A percentile compares a stretch with the other conserved stretches of the same genome.
Conservation (phyloP, 2,113 vertebrate species). For the Scophthalmus maximus region DNA sequence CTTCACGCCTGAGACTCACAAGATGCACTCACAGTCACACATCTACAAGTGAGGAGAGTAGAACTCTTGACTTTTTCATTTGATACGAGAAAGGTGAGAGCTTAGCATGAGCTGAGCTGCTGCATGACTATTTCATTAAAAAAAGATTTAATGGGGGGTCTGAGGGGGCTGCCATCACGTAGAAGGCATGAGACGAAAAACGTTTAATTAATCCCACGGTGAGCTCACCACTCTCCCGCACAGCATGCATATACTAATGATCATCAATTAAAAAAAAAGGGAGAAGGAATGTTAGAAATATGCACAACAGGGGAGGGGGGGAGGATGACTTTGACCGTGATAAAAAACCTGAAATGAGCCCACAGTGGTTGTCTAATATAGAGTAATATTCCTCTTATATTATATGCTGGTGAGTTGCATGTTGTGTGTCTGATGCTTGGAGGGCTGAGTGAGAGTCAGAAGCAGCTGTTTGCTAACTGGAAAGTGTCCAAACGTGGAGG, state of each 20-base stretch:
- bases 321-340: neutral
- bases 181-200: constrained; percentile 8
- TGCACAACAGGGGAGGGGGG: neutral
- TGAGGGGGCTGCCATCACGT: neutral
- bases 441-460: neutral
- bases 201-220: constrained; percentile 32
- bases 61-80: neutral
- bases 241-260: neutral
- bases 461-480: neutral
- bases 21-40: neutral
- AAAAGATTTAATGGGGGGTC: neutral
- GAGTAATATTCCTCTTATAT: neutral
- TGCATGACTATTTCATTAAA: neutral
- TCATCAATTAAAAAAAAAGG: neutral
- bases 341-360: neutral
- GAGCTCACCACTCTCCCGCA: neutral
- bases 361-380: neutral
- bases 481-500: neutral
- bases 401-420: neutral
- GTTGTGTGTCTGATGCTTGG: neutral
- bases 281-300: neutral
- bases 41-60: neutral
- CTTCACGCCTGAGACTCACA: neutral
- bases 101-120: neutral
- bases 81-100: neutral